Evolutionary conservation across 35 echinoderm and acorn worm species (phyloP), one percentile per base, ranked within the genome.

Genomic region (Acanthaster planci): DNA sequence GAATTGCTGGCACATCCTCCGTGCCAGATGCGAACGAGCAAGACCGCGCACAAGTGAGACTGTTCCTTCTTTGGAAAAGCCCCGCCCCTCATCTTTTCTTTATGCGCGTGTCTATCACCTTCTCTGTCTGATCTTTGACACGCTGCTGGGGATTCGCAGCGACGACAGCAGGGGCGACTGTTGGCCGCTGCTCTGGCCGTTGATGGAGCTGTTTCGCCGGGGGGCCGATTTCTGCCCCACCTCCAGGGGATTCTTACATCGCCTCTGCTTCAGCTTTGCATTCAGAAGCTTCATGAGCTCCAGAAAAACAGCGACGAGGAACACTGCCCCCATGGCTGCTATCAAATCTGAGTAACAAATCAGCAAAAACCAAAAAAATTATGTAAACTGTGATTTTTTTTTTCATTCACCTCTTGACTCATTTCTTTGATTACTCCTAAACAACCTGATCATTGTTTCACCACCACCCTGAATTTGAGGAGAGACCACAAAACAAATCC

Each of bases 131-230:
- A 72, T 72, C 30, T 72, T 72, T 19, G 64, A 35, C 2, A 72
- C 64, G 30, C 64, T 72, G 64, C 64, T 72, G 1, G 64, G 64
- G 34, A 72, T 72, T 72, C 64, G 22, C 64, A 72, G 26, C 12
- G 64, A 72, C 10, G 64, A 21, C 10, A 72, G 64, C 23, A 72
- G 64, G 14, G 64, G 64, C 10, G 64, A 31, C 64, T 72, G 64
- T 29, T 72, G 26, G 1, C 21, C 30, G 29, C 26, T 29, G 64
- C 14, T 1, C 26, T 72, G 7, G 1, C 64, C 64, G 30, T 72
- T 72, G 64, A 72, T 72, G 26, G 64, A 2, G 64, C 29, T 72
- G 0, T 26, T 19, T 29, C 64, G 26, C 29, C 10, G 1, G 23
- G 64, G 22, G 14, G 14, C 64, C 7, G 26, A 14, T 7, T 35